Evolutionary conservation across 2,888 invertebrate species (phyloP).

Genomic region (Carterocephalus palaemon): DNA sequence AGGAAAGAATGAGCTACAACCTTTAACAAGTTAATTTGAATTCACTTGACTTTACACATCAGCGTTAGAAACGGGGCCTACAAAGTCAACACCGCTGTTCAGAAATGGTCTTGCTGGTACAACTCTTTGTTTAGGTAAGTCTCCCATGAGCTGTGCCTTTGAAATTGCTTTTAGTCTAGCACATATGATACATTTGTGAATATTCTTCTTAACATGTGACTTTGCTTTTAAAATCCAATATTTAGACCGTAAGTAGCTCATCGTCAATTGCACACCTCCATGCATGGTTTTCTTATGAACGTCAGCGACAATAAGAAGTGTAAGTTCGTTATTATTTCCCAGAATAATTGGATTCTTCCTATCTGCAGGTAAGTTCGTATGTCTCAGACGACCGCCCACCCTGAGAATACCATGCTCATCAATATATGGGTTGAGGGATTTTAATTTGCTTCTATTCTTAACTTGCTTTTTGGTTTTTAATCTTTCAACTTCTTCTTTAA

Average conservation of each 20-base stretch:
- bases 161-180: not conserved
- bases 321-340: not conserved
- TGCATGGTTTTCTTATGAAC: not conserved
- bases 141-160: not conserved
- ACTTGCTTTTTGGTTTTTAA: not conserved
- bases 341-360: not conserved
- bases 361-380: not conserved
- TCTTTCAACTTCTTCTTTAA: too few relatives aligned
- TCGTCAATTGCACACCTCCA: not conserved
- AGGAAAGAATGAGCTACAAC: not conserved
- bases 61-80: not conserved
- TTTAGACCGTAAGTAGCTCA: not conserved
- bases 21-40: not conserved
- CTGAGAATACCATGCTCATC: not conserved
- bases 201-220: not conserved
- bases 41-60: not conserved
- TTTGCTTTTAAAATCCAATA: not conserved
- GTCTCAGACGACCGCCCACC: not conserved
- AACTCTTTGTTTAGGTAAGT: not conserved
- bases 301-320: not conserved
- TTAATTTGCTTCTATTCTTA: not conserved
- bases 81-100: not conserved
- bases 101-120: not conserved
- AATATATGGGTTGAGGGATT: not conserved
- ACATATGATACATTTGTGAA: not conserved